Base-by-base conservation (phyloP, 2,888 invertebrate species). In the Dexiosoma caninum region DNA sequence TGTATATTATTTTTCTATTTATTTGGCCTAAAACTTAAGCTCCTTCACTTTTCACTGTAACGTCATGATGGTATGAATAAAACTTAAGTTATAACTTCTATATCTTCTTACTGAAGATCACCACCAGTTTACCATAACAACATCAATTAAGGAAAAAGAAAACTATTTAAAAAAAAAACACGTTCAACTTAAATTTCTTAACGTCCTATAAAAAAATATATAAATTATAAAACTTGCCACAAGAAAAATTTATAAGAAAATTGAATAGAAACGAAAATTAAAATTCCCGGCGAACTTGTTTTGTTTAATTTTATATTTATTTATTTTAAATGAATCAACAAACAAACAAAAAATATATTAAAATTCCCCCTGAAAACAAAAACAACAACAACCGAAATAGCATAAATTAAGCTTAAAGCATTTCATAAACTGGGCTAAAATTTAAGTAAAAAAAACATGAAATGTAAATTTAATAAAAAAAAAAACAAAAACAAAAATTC, bases 391-490 rank as follows among this genome's bases (percentile, higher is more conserved):
- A 71, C 77, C 70, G 77, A 77, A 81, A 81, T 81, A 81, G 81
- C 83, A 83, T 84, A 81, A 81, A 81, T 81, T 77, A 81, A 81
- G 81, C 81, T 81, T 81, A 81, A 81, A 81, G 81, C 81, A 81
- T 81, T 81, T 81, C 81, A 83, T 84, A 83, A 84, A 83, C 84
- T 84, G 83, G 79, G 82, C 84, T 84, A 83, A 70, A 69, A 74
- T 82, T 83, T 84, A 84, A 84, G 84, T 74, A 82, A 57, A 67
- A 81, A 60, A 67, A 78, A 79, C 60, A 83, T 76, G 74, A 78
- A 66, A 78, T 78, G 70, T 67, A 75, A 82, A 59, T 75, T 75
- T 67, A 75, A 78, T 69, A 78, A 78, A 66, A 70, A 78, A 78
- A 66, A 70, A 27, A 27, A 27, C 6, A 27, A 75, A 69, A 77